Conservation (phyloP, 2,113 vertebrate genomes). For the Sylvilagus bachmani region DNA sequence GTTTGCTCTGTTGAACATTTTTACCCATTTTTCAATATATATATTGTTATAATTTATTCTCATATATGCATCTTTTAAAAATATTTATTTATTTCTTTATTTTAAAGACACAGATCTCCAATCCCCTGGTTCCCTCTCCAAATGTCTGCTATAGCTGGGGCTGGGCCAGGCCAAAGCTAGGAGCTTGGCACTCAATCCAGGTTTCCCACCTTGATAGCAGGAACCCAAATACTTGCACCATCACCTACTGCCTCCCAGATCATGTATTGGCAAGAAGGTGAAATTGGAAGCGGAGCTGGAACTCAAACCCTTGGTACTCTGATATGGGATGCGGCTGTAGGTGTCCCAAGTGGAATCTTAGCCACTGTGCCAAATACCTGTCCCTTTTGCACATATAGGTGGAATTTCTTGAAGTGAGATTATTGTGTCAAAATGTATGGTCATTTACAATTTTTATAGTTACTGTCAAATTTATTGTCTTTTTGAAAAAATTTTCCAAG, state of each 20-base stretch:
- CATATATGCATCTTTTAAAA: background rate
- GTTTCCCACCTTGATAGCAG: too few relatives aligned
- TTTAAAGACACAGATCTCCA: background rate
- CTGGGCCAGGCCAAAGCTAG: too few relatives aligned
- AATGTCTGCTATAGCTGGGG: too few relatives aligned
- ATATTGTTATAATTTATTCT: background rate
- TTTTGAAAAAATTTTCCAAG: too few relatives aligned
- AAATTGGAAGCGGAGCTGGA: too few relatives aligned
- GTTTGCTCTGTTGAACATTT: slow-evolving; percentile 14
- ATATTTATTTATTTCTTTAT: background rate
- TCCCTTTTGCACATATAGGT: background rate
- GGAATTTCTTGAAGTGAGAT: slow-evolving; percentile 7
- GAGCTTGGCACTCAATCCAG: too few relatives aligned
- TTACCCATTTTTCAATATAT: background rate
- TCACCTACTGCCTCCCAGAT: too few relatives aligned
- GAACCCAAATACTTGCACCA: too few relatives aligned
- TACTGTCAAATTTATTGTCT: background rate
- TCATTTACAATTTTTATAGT: background rate
- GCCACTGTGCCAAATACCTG: background rate
- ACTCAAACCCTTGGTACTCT: too few relatives aligned
- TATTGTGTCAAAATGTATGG: background rate
- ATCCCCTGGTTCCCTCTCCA: too few relatives aligned
- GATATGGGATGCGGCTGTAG: too few relatives aligned
- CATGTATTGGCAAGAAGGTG: too few relatives aligned
- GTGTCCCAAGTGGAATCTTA: background rate